Evolutionary conservation across 2,797 vertebrate genomes (phyloP).

Genomic region (Tragelaphus oryx): DNA sequence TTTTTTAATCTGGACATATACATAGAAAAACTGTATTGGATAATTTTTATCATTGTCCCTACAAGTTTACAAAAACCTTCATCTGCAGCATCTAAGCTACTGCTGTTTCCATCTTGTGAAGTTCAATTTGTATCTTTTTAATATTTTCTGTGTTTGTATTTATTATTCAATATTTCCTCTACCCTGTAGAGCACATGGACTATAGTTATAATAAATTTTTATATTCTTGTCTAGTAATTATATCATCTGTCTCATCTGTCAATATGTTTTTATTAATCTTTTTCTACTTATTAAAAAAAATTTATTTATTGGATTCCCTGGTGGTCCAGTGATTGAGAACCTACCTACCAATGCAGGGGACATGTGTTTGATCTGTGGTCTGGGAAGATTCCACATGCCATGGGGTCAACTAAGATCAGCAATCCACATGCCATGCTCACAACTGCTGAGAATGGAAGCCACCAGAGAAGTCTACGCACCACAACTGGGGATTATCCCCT

Average conservation of each 20-base stretch:
- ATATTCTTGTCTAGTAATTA: background rate
- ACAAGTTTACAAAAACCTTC: background rate
- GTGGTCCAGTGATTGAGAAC: background rate
- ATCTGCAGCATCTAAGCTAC: background rate
- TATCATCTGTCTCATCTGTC: background rate
- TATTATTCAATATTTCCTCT: background rate
- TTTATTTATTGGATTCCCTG: background rate
- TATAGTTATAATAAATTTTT: background rate
- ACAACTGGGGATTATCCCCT: background rate
- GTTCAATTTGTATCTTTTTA: background rate
- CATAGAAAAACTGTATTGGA: background rate
- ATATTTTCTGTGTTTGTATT: background rate
- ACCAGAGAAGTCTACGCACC: background rate
- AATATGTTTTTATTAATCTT: background rate
- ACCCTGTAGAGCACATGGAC: background rate
- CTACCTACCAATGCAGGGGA: background rate
- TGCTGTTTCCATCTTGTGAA: background rate
- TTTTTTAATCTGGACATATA: background rate
- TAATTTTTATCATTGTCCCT: background rate
- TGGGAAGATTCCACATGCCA: background rate
- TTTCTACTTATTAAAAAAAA: background rate
- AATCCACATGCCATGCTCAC: background rate
- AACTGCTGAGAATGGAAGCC: background rate
- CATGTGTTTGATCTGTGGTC: background rate
- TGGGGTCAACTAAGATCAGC: background rate